Percentiles rank a stretch among this genome's conserved stretches.
phyloP scores from a whole-genome alignment of 2,797 vertebrate genomes.

The Pseudochromis fuscus region DNA sequence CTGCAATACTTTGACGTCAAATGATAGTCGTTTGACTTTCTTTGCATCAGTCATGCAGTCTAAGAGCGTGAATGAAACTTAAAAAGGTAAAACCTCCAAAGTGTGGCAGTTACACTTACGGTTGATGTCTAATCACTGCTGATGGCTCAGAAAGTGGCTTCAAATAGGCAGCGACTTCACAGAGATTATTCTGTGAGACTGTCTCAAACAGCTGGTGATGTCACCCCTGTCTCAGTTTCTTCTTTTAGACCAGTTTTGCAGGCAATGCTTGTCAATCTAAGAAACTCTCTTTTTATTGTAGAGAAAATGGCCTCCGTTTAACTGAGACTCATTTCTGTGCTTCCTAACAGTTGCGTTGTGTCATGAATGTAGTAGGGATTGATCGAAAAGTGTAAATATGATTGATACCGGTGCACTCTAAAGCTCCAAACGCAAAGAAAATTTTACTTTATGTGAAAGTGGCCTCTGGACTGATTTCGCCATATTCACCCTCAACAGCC shows the following conservation, averaged over 20 bases:
- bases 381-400: too few species aligned
- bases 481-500: too few species aligned
- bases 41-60: conserved; percentile 5
- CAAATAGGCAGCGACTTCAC: conserved; percentile 32
- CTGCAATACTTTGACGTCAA: conserved; percentile 44
- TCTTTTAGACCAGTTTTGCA: conserved; percentile 29
- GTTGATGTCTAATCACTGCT: conserved; percentile 31
- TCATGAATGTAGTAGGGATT: too few species aligned
- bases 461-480: too few species aligned
- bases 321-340: conserved; percentile 17
- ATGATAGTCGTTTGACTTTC: conserved; percentile 35
- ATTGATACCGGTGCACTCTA: background rate
- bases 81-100: conserved; percentile 20
- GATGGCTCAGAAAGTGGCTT: conserved; percentile 41
- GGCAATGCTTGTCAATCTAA: conserved; percentile 25
- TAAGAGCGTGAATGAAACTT: conserved; percentile 28
- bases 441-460: too few species aligned
- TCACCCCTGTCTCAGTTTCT: conserved; percentile 14
- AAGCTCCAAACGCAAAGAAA: too few species aligned
- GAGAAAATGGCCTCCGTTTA: conserved; percentile 27
- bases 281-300: conserved; percentile 8
- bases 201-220: conserved; percentile 21
- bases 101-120: conserved; percentile 22
- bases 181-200: conserved; percentile 23
- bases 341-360: background rate